Evolutionary conservation across 2,113 vertebrate genomes (phyloP), one percentile per base, ranked within the genome.

Genomic region (Aegotheles bennettii): DNA sequence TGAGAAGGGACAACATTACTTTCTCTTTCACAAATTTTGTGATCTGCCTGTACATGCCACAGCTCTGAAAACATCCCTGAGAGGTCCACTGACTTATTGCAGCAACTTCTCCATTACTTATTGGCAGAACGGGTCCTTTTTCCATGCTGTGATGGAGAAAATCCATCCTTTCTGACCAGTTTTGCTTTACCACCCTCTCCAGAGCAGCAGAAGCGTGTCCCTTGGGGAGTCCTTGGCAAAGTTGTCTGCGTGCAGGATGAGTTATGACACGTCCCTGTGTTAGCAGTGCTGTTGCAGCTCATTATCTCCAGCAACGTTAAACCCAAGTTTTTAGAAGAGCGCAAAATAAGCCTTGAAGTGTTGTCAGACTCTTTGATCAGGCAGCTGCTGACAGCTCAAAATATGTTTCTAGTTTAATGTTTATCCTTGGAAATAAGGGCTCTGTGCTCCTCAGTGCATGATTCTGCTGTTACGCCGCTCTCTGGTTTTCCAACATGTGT

Each of bases 321-420:
- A 94, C 63, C 7, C 1, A 74, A 77, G 64, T 45, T 94, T 93
- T 94, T 59, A 40, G 71, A 81, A 93, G 82, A 13, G 84, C 89
- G 81, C 64, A 70, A 36, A 91, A 84, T 75, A 90, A 95, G 76
- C 92, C 85, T 95, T 88, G 93, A 95, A 86, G 71, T 71, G 92
- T 64, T 92, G 83, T 93, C 88, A 84, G 83, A 2, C 36, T 78
- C 94, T 95, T 94, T 95, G 92, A 96, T 95, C 93, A 84, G 40
- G 85, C 79, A 64, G 60, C 75, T 33, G 75, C 26, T 88, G 87
- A 90, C 90, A 95, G 92, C 92, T 96, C 88, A 84, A 90, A 96
- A 93, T 95, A 82, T 69, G 90, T 94, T 92, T 86, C 82, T 75
- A 15, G 94, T 88, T 90, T 61, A 70, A 47, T 86, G 92, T 90